A percentile compares a stretch with the other conserved stretches of the same genome.
Conservation (phyloP, 2,888 invertebrate genomes). For the Julus scanicus region DNA sequence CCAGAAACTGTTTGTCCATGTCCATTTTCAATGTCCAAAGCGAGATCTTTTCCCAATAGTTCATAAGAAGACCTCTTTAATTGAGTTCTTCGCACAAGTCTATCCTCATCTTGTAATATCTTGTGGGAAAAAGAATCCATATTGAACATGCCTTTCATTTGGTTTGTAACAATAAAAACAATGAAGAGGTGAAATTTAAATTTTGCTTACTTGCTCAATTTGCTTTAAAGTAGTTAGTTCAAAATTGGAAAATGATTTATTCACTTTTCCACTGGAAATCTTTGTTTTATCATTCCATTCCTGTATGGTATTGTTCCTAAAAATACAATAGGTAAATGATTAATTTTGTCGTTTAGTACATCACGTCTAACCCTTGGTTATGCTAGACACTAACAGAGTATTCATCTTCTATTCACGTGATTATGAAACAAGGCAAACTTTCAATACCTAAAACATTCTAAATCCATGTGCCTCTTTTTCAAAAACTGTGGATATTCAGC, state of each 20-base stretch:
- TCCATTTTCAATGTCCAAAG: constrained; percentile 28
- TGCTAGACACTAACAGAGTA: too few species aligned
- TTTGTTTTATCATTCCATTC: constrained; percentile 97
- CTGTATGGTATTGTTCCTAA: constrained; percentile 83
- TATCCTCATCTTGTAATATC: constrained; percentile 79
- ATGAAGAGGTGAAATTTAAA: constrained; percentile 7
- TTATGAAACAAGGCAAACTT: too few species aligned
- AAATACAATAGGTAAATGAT: constrained; percentile 66
- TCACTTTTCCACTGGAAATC: constrained; percentile 73
- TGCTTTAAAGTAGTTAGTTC: constrained; percentile 75
- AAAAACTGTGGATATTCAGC: constrained; percentile 64
- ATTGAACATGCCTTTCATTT: background rate
- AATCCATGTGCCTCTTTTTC: constrained; percentile 63
- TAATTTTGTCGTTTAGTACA: too few species aligned
- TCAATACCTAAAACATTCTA: constrained; percentile 62
- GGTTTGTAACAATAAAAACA: background rate
- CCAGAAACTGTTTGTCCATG: constrained; percentile 44
- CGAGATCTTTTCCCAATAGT: constrained; percentile 73
- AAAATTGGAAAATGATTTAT: constrained; percentile 72
- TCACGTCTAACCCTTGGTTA: too few species aligned
- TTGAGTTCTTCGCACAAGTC: constrained; percentile 82
- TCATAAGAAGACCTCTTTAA: constrained; percentile 79
- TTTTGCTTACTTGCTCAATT: constrained; percentile 75
- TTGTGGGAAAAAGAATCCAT: constrained; percentile 60
- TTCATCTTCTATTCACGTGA: too few species aligned